A percentile compares a stretch with the other conserved stretches of the same genome.
Evolutionary conservation across 2,888 invertebrate species (phyloP).

Genomic region (Parnassius apollo): DNA sequence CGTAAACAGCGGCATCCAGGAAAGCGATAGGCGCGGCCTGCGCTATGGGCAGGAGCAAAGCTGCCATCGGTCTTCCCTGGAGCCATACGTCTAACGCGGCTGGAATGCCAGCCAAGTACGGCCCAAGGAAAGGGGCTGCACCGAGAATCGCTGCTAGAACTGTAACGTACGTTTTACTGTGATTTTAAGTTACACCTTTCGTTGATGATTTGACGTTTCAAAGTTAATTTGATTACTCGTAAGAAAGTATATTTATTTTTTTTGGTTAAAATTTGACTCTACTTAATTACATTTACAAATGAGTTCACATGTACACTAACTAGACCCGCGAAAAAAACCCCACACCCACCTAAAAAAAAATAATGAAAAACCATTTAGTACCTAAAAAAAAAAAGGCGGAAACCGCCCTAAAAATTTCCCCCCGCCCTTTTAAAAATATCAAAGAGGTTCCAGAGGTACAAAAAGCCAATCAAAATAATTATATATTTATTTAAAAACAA

Average conservation of each 20-base stretch:
- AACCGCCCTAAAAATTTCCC: too few relatives aligned
- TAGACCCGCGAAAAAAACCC: too few relatives aligned
- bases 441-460: conserved; percentile 23
- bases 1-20: conserved; percentile 97
- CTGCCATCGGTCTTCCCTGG: conserved; percentile 91
- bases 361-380: too few relatives aligned
- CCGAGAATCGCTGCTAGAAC: conserved; percentile 95
- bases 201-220: too few relatives aligned
- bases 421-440: too few relatives aligned
- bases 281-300: too few relatives aligned
- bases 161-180: conserved; percentile 52
- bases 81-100: conserved; percentile 97
- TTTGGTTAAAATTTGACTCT: too few relatives aligned
- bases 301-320: too few relatives aligned
- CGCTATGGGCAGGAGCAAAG: conserved; percentile 88
- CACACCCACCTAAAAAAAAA: too few relatives aligned
- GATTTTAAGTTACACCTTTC: neutral
- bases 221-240: too few relatives aligned
- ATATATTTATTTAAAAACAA: conserved; percentile 35
- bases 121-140: conserved; percentile 97
- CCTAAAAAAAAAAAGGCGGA: too few relatives aligned
- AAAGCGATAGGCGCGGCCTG: conserved; percentile 95
- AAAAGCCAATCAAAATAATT: conserved; percentile 31
- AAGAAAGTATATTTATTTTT: too few relatives aligned
- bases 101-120: conserved; percentile 97